These are phyloP conservation scores for Aspidiotus destructor DNA, from an alignment of 2,888 invertebrate genomes.

Conservation along the genomic window DNA sequence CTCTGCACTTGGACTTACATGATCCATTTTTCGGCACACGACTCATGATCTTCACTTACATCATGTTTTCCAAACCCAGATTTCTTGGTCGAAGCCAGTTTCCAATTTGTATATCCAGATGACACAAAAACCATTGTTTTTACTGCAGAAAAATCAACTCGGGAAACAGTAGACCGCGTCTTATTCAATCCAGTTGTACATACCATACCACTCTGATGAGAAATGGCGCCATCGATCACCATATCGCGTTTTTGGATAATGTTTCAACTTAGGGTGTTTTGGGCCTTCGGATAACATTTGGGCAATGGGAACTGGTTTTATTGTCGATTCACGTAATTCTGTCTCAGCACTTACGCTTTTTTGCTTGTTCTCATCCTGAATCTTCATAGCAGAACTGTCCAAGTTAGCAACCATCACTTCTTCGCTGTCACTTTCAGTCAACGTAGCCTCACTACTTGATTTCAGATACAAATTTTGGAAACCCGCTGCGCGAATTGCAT, in stretches of 20 bases:
- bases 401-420: too few relatives aligned
- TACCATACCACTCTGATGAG: slow-evolving; percentile 22
- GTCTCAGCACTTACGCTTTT: too few relatives aligned
- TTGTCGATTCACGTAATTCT: too few relatives aligned
- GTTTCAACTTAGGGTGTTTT: slow-evolving; percentile 15
- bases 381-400: too few relatives aligned
- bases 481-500: too few relatives aligned
- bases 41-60: slow-evolving; percentile 29
- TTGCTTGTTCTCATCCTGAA: too few relatives aligned
- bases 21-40: slow-evolving; percentile 31
- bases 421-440: too few relatives aligned
- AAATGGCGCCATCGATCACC: neutral
- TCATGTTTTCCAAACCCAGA: slow-evolving; percentile 35
- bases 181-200: slow-evolving; percentile 32
- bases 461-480: too few relatives aligned
- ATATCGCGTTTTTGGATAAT: slow-evolving; percentile 26
- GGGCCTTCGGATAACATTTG: neutral
- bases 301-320: neutral
- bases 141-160: slow-evolving; percentile 16
- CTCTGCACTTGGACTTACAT: slow-evolving; percentile 15
- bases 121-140: slow-evolving; percentile 9
- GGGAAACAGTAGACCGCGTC: slow-evolving; percentile 32
- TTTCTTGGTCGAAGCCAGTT: slow-evolving; percentile 35
- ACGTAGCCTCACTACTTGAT: too few relatives aligned
- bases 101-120: slow-evolving; percentile 36